Base-by-base conservation (phyloP, 2,888 invertebrate species). In the Chaetoderma sp. region DNA sequence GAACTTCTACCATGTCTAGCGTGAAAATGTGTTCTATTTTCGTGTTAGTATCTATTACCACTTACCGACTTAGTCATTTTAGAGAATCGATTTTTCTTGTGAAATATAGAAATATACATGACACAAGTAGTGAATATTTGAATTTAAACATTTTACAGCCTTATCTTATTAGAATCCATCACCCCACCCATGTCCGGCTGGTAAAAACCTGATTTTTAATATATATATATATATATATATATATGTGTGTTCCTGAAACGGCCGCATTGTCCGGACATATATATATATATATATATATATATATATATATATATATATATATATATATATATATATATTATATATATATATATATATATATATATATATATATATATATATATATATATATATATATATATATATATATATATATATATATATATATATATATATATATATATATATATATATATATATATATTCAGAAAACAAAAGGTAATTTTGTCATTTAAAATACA, bases 201-300 rank as follows among this genome's bases (percentile, higher is more conserved):
- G 18, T 23, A 4, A 18, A 44, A 4, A 4, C 44, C 13, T 16
- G 13, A 45, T 45, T 45, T 10, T 45, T 13, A 13, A 45, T 45
- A 45, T 45, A 45, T 45, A 45, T 45, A 45, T 45, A 45, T 45
- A 45, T 45, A 45, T 45, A 45, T 45, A 45, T 16, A 45, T 45
- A 45, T 45, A 45, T 45, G 25, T 45, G 25, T 45, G 25, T 45
- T 23, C 25, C 21, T 4, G 25, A 6, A 45, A 23, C 21, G 21
- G 25, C 25, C 21, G 10, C 10, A 13, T 13, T 39, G n/a, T 39
- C 10, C 25, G 25, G 21, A n/a, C n/a, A n/a, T n/a, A n/a, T n/a
- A n/a, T n/a, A n/a, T n/a, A n/a, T n/a, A n/a, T n/a, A n/a, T n/a
- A 45, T 45, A 45, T 45, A 45, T 45, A 45, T 45, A 45, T 45